Percentiles rank a stretch among this genome's conserved stretches.
These are phyloP conservation scores for Microplitis demolitor DNA, from an alignment of 1,140 invertebrate genomes.

Conservation along the genomic window DNA sequence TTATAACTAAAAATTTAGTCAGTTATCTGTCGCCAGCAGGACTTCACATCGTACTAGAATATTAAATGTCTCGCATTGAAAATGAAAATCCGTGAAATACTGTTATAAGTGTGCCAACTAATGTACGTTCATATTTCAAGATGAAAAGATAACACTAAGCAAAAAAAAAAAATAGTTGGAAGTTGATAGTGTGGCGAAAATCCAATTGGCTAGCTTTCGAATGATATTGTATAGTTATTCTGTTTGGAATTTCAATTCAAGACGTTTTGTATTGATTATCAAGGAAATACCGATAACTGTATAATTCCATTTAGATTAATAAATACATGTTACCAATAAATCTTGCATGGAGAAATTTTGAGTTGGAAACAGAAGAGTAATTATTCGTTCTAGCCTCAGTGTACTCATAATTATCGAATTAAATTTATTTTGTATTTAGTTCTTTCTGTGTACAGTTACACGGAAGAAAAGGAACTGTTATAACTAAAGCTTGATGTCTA, in stretches of 20 bases:
- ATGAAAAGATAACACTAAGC: slow-evolving; percentile 11
- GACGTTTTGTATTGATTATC: background rate
- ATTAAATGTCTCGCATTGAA: background rate
- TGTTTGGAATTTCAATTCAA: background rate
- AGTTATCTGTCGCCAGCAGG: background rate
- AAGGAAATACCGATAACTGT: background rate
- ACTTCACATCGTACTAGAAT: background rate
- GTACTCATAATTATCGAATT: too few relatives aligned
- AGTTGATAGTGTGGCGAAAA: slow-evolving; percentile 18
- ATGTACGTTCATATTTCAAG: slow-evolving; percentile 4
- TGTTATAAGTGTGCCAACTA: slow-evolving; percentile 2
- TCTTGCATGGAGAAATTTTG: too few relatives aligned
- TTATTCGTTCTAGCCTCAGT: too few relatives aligned
- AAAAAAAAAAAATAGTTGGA: slow-evolving; percentile 12
- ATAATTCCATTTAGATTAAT: background rate
- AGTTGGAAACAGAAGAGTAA: too few relatives aligned
- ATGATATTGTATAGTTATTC: slow-evolving; percentile 12
- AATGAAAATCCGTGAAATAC: background rate
- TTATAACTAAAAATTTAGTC: background rate
- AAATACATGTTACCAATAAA: too few relatives aligned
- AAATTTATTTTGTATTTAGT: too few relatives aligned
- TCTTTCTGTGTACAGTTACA: too few relatives aligned
- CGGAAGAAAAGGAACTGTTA: too few relatives aligned
- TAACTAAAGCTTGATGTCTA: too few relatives aligned
- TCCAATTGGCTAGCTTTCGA: slow-evolving; percentile 18